These are phyloP conservation scores for Muscidifurax raptorellus DNA, from an alignment of 1,140 invertebrate species.

Conservation along the genomic window DNA sequence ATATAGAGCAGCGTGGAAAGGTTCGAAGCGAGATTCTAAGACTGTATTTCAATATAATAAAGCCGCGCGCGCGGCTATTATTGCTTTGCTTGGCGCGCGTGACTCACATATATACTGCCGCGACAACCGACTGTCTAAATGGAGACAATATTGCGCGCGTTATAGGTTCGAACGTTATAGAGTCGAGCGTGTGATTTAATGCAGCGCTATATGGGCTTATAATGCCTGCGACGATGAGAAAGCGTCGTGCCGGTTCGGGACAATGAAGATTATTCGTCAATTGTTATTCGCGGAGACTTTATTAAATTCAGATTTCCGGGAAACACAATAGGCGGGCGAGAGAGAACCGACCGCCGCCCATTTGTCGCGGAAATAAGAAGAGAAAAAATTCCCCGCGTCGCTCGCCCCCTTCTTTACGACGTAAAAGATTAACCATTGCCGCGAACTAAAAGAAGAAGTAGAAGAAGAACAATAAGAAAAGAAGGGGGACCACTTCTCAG, in stretches of 20 bases:
- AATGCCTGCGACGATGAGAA: neutral
- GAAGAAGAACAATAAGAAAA: constrained; percentile 14
- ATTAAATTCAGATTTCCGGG: neutral
- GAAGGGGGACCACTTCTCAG: constrained; percentile 16
- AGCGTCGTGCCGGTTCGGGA: neutral
- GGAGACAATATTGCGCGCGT: constrained; percentile 35
- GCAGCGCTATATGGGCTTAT: neutral
- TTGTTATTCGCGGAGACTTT: neutral
- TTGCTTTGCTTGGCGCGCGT: constrained; percentile 29
- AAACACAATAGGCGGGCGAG: neutral
- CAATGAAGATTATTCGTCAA: neutral
- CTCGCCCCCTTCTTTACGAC: constrained; percentile 14
- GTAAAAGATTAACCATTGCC: constrained; percentile 45
- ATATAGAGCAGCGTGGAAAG: constrained; percentile 26
- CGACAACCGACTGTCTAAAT: neutral
- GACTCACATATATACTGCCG: constrained; percentile 23
- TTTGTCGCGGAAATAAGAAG: neutral
- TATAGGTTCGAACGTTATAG: constrained; percentile 7
- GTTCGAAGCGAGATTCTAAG: constrained; percentile 27
- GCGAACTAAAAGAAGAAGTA: constrained; percentile 30
- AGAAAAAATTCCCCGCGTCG: neutral
- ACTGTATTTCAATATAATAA: constrained; percentile 46
- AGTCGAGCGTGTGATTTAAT: constrained; percentile 39
- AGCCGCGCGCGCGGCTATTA: constrained; percentile 33
- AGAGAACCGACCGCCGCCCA: neutral